Evolutionary conservation across 2,797 vertebrate genomes (phyloP).

Genomic region (Cynopterus sphinx): DNA sequence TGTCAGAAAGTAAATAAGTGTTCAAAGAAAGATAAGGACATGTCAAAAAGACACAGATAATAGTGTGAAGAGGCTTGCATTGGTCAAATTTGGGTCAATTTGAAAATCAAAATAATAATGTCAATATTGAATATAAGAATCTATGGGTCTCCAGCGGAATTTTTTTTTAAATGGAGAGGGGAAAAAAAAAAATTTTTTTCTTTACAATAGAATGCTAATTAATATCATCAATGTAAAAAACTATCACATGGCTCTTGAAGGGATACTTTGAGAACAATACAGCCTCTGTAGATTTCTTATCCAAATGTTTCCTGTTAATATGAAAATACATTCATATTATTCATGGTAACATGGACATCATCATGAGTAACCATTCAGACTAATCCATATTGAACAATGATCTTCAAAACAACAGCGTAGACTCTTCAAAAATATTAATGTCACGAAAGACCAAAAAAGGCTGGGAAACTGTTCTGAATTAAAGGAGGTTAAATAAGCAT

Average conservation of each 20-base stretch:
- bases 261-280: background rate
- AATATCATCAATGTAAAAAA: slow-evolving; percentile 15
- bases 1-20: background rate
- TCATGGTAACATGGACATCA: background rate
- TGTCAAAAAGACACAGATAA: background rate
- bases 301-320: slow-evolving; percentile 5
- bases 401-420: background rate
- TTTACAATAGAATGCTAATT: background rate
- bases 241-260: background rate
- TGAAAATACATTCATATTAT: slow-evolving; percentile 10
- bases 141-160: background rate
- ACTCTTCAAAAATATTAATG: background rate
- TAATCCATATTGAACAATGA: background rate
- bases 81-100: background rate
- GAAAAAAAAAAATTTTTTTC: slow-evolving; percentile 22
- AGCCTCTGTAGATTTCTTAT: background rate
- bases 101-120: slow-evolving; percentile 15
- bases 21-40: background rate
- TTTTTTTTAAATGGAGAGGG: background rate
- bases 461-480: background rate
- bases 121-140: background rate
- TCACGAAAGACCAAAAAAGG: background rate
- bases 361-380: background rate
- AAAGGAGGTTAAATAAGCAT: background rate
- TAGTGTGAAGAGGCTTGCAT: background rate